Evolutionary conservation across 2,113 vertebrate genomes (phyloP).

Genomic region (Pluvialis apricaria): DNA sequence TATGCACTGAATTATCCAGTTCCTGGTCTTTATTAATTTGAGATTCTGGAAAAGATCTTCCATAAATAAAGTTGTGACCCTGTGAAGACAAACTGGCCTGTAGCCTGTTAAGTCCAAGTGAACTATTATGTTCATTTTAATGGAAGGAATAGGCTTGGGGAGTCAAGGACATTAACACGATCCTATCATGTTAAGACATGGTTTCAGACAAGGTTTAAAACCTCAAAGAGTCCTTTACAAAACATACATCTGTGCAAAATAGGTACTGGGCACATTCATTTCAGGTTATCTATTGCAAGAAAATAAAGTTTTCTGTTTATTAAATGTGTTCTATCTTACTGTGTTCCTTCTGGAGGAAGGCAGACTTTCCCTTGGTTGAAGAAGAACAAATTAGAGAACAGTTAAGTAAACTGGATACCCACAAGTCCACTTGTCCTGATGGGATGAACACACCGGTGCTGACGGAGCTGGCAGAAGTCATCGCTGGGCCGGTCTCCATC

Average conservation of each 20-base stretch:
- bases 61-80: not conserved
- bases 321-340: not conserved
- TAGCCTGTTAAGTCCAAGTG: not conserved
- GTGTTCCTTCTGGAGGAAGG: too few species aligned
- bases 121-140: not conserved
- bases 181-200: not conserved
- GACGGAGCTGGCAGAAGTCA: too few species aligned
- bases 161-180: not conserved
- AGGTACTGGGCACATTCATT: not conserved
- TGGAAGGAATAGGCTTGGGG: not conserved
- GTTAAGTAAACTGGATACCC: too few species aligned
- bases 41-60: not conserved
- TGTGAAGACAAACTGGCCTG: not conserved
- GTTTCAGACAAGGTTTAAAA: not conserved
- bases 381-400: too few species aligned
- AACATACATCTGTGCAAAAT: not conserved
- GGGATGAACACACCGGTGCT: too few species aligned
- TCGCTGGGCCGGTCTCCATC: too few species aligned
- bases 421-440: too few species aligned
- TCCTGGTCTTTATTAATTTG: not conserved
- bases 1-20: not conserved
- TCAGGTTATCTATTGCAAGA: not conserved
- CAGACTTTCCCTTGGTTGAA: too few species aligned
- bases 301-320: not conserved
- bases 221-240: not conserved